Base-by-base conservation (phyloP, 2,888 invertebrate genomes). In the Acleris sparsana region DNA sequence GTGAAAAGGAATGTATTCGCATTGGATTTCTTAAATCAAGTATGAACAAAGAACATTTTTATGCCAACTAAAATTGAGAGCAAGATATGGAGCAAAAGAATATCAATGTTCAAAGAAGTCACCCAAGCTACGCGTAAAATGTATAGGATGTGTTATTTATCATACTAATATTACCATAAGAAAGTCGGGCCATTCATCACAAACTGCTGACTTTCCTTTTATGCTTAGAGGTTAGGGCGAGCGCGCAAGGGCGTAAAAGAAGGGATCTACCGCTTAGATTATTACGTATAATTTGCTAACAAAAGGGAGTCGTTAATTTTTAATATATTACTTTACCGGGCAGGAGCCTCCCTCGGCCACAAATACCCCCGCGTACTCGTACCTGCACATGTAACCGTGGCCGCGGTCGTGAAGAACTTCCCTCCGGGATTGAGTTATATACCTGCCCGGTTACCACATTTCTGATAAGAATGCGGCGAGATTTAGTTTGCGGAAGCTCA, bases 131-230 rank as follows among this genome's bases (percentile, higher is more conserved):
- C 18, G 48, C 56, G 25, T 66, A 66, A 62, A 56, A 62, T 52
- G 25, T 60, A 69, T 70, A 71, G 75, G 79, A 77, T 76, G 75
- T 76, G 80, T 78, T 83, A 85, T 85, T 84, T 80, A 84, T 83
- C 80, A 83, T 80, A 79, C 76, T 77, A 79, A 77, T 79, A 86
- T 86, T 85, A 86, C 77, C 81, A 87, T 83, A 77, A 84, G 80
- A 85, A 85, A 82, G 81, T 83, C 74, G 75, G 77, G 72, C 78
- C 85, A 85, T 89, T 85, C 82, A 89, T 89, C 89, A 88, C 81
- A 80, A 75, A 71, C 72, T 77, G 75, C 83, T 78, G 82, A 84
- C 81, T 85, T 82, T 78, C 80, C 80, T 84, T 85, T 83, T 79
- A 81, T 73, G 72, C 70, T 73, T 71, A 75, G 75, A 82, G 79